phyloP scores from a whole-genome alignment of 92 coral and sea anemone genomes.

The Bergia puertoricense region DNA sequence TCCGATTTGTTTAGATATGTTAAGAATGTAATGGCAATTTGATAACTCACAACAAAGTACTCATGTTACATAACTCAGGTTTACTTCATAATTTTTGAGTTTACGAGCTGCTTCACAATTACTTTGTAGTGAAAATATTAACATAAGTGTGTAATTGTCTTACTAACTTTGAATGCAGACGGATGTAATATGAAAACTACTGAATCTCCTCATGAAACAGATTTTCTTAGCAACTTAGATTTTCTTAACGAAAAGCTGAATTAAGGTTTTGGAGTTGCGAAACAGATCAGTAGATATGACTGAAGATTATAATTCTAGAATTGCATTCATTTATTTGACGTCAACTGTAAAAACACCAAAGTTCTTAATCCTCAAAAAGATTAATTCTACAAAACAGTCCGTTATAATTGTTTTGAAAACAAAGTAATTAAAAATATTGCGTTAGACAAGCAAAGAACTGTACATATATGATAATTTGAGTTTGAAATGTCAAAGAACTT shows the following conservation, averaged over 20 bases:
- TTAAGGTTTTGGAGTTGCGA: background rate
- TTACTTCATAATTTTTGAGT: background rate
- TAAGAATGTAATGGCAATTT: background rate
- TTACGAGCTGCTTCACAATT: background rate
- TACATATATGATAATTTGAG: background rate
- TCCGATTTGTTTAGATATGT: background rate
- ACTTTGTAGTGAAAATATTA: background rate
- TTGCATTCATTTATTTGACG: background rate
- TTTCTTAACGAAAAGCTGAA: too few relatives aligned
- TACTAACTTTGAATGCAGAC: too few relatives aligned
- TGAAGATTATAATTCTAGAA: background rate
- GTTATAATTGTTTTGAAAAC: conserved; percentile 25
- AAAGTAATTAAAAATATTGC: background rate
- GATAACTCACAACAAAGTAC: too few relatives aligned
- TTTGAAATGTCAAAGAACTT: background rate
- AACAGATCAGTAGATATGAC: too few relatives aligned
- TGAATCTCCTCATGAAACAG: too few relatives aligned
- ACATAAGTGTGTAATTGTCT: too few relatives aligned
- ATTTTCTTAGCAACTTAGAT: too few relatives aligned
- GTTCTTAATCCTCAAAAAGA: background rate
- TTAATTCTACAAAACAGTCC: background rate
- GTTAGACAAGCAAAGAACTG: background rate
- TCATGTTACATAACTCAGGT: background rate
- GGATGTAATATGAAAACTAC: too few relatives aligned
- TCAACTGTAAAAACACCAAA: background rate